Conservation (phyloP, 2,888 invertebrate species). For the Leptodirus hochenwartii region DNA sequence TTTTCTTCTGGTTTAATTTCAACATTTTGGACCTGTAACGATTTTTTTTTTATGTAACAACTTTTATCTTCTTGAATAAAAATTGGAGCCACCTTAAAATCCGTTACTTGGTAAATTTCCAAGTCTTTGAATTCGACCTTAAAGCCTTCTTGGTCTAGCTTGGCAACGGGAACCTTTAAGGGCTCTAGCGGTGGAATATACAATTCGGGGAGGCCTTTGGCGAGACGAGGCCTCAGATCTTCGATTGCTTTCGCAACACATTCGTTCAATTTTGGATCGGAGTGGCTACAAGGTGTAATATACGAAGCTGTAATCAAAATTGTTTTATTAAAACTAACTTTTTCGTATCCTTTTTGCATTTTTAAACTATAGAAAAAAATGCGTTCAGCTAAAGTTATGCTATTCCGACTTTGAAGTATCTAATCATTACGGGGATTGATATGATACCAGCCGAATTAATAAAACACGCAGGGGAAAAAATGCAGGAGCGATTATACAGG, state of each 20-base stretch:
- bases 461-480: too few relatives aligned
- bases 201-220: slow-evolving; percentile 25
- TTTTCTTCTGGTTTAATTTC: slow-evolving; percentile 24
- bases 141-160: slow-evolving; percentile 24
- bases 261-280: slow-evolving; percentile 26
- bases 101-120: slow-evolving; percentile 29
- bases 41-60: too few relatives aligned
- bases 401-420: too few relatives aligned
- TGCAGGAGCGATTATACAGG: too few relatives aligned
- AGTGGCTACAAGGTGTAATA: slow-evolving; percentile 26
- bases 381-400: too few relatives aligned
- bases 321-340: too few relatives aligned
- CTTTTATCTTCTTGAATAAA: too few relatives aligned
- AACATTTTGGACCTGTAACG: too few relatives aligned
- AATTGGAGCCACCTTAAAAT: slow-evolving; percentile 24
- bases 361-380: too few relatives aligned
- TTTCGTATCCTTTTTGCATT: too few relatives aligned
- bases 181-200: slow-evolving; percentile 28
- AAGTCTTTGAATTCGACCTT: slow-evolving; percentile 30
- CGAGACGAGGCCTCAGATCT: slow-evolving; percentile 23
- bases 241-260: slow-evolving; percentile 26
- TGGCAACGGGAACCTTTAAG: slow-evolving; percentile 24
- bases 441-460: too few relatives aligned
- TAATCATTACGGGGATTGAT: too few relatives aligned
- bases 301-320: slow-evolving; percentile 25